Evolutionary conservation across 2,797 vertebrate species (phyloP), one percentile per base, ranked within the genome.

Genomic region (Petrocephalus schoutedeni): DNA sequence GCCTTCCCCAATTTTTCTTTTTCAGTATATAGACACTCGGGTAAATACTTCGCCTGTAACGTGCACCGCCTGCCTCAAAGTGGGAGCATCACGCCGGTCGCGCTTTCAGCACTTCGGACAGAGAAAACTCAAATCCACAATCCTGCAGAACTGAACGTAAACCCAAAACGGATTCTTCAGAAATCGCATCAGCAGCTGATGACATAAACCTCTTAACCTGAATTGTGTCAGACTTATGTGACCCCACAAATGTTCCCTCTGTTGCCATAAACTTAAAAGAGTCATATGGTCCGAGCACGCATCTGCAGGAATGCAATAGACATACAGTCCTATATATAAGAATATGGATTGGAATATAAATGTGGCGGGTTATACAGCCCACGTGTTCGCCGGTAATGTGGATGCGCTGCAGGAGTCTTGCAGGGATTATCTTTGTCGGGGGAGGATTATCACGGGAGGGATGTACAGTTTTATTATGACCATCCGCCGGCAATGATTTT

Each of bases 381-480:
- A 85, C 23, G 51, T 85, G 83, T 16, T 12, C n/a, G 19, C 41
- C 10, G 21, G 56, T 57, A 23, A 58, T 86, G 49, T 83, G 8
- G 4, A 83, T 87, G 87, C 23, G 32, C 53, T 57, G 61, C 56
- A 84, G 41, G n/a, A 21, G 82, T 28, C 8, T 54, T 56, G 87
- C 10, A 67, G 89, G 86, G 87, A 89, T 89, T 88, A 89, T 88
- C 84, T 74, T 21, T 89, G 83, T 86, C 54, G n/a, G 19, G 74
- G 36, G 57, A 67, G 89, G 90, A 90, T 91, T 91, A 90, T 87
- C 77, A 32, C 77, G 84, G 85, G 86, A 82, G 88, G 88, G 86
- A 83, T 87, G 80, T 86, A 54, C 88, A 86, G 87, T 87, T 61
- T 41, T 77, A 85, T 87, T 84, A 64, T 59, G 51, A 19, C 51